These are phyloP conservation scores for Cephus rjabovi DNA, from an alignment of 2,888 invertebrate species.

Conservation along the genomic window DNA sequence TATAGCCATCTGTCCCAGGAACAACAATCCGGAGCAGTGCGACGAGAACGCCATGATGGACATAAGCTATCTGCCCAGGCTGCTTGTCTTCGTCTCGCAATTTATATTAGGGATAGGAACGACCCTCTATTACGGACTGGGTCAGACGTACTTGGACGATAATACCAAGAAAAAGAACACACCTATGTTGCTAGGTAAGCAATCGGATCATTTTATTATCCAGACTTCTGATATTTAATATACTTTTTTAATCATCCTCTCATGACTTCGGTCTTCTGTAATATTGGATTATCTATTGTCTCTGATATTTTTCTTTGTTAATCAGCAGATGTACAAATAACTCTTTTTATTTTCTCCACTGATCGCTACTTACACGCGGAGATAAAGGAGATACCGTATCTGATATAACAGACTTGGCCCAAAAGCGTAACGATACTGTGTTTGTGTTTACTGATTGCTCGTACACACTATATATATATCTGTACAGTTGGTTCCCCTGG, in stretches of 20 bases:
- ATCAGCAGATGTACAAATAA: not conserved
- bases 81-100: constrained; percentile 76
- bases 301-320: not conserved
- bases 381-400: not conserved
- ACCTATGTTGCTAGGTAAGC: constrained; percentile 72
- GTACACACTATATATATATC: not conserved
- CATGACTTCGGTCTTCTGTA: not conserved
- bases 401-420: not conserved
- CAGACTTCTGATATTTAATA: not conserved
- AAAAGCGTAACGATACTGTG: not conserved
- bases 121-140: constrained; percentile 75
- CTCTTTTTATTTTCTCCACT: no score
- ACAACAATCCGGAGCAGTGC: constrained; percentile 62
- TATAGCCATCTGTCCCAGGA: constrained; percentile 51
- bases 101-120: constrained; percentile 78
- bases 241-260: not conserved
- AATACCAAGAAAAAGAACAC: constrained; percentile 76
- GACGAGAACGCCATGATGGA: constrained; percentile 64
- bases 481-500: not conserved
- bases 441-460: not conserved
- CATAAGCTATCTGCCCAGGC: constrained; percentile 68
- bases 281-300: not conserved
- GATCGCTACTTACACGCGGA: not conserved
- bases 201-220: not conserved
- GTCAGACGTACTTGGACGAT: constrained; percentile 78